Percentiles rank a stretch among this genome's conserved stretches.
Conservation (phyloP, 2,113 vertebrate species). For the Macquaria ambigua region DNA sequence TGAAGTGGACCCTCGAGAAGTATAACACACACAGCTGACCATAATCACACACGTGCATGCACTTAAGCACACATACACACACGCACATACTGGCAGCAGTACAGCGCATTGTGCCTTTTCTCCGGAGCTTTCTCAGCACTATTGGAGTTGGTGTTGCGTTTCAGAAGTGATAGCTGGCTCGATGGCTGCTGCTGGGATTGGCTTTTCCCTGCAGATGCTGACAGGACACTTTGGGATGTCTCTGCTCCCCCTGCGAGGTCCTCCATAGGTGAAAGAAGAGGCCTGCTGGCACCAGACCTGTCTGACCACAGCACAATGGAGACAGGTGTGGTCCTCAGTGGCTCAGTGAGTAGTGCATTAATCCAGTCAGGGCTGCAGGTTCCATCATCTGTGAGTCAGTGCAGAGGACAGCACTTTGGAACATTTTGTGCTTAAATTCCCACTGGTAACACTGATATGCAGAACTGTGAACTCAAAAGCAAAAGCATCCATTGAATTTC, state of each 20-base stretch:
- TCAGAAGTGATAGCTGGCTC: constrained; percentile 68
- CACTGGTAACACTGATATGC: background rate
- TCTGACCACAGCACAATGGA: constrained; percentile 35
- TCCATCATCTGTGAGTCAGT: constrained; percentile 48
- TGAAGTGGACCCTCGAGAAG: constrained; percentile 48
- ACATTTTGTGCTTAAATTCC: background rate
- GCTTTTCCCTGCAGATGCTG: constrained; percentile 70
- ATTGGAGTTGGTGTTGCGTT: constrained; percentile 79
- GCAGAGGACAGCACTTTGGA: constrained; percentile 9
- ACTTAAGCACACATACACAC: constrained; percentile 12
- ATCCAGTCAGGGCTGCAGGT: constrained; percentile 34
- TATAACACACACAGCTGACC: constrained; percentile 6
- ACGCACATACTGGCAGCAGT: constrained; percentile 8
- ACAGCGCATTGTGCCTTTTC: constrained; percentile 36
- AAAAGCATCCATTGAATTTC: background rate
- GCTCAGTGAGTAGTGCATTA: constrained; percentile 40
- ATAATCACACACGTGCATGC: constrained; percentile 2
- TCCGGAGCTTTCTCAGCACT: constrained; percentile 75
- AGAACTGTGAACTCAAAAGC: constrained; percentile 7
- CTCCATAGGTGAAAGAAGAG: constrained; percentile 46
- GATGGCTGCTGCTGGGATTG: constrained; percentile 43
- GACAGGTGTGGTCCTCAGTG: constrained; percentile 50
- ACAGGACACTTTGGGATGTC: constrained; percentile 61
- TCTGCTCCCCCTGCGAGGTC: constrained; percentile 37
- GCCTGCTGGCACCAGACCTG: constrained; percentile 23